Evolutionary conservation across 2,113 vertebrate species (phyloP).

Genomic region (Bothrops jararaca): DNA sequence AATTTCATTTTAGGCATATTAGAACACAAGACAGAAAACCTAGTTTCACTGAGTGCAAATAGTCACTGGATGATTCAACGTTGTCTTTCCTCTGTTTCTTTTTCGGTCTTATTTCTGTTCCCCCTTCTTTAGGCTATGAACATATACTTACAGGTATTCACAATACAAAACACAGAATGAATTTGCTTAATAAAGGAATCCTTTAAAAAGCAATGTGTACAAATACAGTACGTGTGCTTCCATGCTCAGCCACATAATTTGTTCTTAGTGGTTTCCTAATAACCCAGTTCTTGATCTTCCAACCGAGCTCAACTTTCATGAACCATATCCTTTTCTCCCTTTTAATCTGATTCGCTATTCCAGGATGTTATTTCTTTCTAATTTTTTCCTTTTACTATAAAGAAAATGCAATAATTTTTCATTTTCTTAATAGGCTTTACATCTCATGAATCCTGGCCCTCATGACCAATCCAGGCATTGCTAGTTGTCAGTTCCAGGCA

Average conservation of each 20-base stretch:
- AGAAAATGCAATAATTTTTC: not conserved
- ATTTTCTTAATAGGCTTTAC: not conserved
- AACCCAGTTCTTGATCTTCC: not conserved
- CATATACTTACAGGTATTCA: not conserved
- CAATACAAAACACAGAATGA: not conserved
- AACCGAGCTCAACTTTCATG: not conserved
- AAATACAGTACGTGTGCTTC: not conserved
- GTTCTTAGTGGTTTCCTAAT: not conserved
- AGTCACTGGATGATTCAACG: not conserved
- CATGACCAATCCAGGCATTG: not conserved
- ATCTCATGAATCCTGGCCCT: not conserved
- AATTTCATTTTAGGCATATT: constrained; percentile 3
- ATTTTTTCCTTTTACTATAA: not conserved
- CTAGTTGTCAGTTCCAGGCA: not conserved
- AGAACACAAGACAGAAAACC: not conserved
- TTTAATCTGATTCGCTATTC: not conserved
- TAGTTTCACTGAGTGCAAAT: not conserved
- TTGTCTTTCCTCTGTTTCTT: not conserved
- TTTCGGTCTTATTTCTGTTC: not conserved
- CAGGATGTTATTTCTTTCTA: not conserved
- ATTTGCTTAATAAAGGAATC: not conserved
- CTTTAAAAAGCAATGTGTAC: not conserved
- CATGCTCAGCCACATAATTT: not conserved
- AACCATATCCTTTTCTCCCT: not conserved
- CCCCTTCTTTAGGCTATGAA: not conserved